Base-by-base conservation (phyloP, 92 coral and sea anemone species). In the Isaurus tuberculatus region DNA sequence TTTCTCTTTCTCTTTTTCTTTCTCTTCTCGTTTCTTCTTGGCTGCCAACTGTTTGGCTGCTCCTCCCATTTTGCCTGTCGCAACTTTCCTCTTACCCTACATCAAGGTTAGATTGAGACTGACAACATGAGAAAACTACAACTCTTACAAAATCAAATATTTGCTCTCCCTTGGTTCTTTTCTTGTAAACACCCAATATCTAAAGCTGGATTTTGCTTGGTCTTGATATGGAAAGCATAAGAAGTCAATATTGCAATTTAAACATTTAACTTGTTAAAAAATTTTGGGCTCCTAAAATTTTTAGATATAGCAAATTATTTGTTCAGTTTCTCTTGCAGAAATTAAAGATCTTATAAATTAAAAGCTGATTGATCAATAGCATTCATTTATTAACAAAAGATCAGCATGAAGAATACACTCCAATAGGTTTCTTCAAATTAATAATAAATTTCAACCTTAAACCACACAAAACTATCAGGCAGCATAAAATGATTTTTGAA, bases 21-120 rank as follows among this genome's bases (percentile, higher is more conserved):
- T 95, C 71, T 94, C 98, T 73, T 94, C 89, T 80, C 94, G 94
- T 89, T 90, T 93, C 92, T 94, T 96, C 90, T 96, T 96, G 42
- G 94, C 96, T 23, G 89, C 73, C 30, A 94, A 58, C 86, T 96
- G 98, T 79, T 90, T 94, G 30, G 96, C 73, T 13, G 99, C 95
- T 32, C 99, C 99, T 8, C 98, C 94, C 99, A 96, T 96, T 84
- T 91, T 88, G 81, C 99, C 99, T 40, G 92, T 92, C 80, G 89
- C 81, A 20, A 96, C 70, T 70, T 84, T 87, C 89, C 98, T 90
- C 87, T 94, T 96, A 44, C 99, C 99, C 99, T 96, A 91, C 77
- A 88, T 96, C 89, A 69, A 63, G 85, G 84, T 92, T 87, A 86
- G 94, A 96, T 91, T 91, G 88, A 94, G 85, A 96, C 94, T 93